Percentiles rank a stretch among this genome's conserved stretches.
These are phyloP conservation scores for Oryzaephilus surinamensis DNA, from an alignment of 1,140 invertebrate species.

Conservation along the genomic window DNA sequence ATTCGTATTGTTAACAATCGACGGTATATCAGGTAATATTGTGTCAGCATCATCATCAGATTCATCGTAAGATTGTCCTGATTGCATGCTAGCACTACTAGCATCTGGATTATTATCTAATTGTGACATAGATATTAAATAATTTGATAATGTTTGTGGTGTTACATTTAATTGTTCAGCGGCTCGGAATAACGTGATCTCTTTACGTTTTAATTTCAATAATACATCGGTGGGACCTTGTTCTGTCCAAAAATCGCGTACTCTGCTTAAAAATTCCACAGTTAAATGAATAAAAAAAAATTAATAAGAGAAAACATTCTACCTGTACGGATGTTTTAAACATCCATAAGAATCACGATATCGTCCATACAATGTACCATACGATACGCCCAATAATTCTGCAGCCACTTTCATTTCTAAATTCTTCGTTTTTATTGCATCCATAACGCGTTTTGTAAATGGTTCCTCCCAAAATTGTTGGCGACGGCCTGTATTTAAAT, in stretches of 20 bases:
- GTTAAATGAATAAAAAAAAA: conserved; percentile 6
- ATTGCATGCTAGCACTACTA: conserved; percentile 27
- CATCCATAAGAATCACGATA: conserved; percentile 82
- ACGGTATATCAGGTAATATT: conserved; percentile 25
- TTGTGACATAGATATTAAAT: conserved; percentile 49
- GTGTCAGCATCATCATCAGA: conserved; percentile 37
- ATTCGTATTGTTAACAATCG: conserved; percentile 13
- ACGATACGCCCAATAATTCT: conserved; percentile 76
- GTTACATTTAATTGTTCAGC: conserved; percentile 63
- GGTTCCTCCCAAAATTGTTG: conserved; percentile 88
- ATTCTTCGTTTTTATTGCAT: conserved; percentile 79
- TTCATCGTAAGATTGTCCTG: conserved; percentile 39
- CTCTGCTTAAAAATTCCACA: too few relatives aligned
- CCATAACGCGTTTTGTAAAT: conserved; percentile 71
- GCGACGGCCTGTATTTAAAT: conserved; percentile 69
- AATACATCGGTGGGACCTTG: conserved; percentile 61
- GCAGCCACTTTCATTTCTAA: conserved; percentile 89
- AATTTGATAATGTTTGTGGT: conserved; percentile 58
- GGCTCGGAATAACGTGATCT: conserved; percentile 57
- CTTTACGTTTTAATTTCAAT: conserved; percentile 57
- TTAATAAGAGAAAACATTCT: conserved; percentile 20
- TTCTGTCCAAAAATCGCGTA: conserved; percentile 66
- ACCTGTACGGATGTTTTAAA: conserved; percentile 71
- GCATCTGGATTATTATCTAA: conserved; percentile 38
- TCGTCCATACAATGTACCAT: conserved; percentile 77